phyloP scores from a whole-genome alignment of 1,140 invertebrate genomes.

The Aporrectodea caliginosa region DNA sequence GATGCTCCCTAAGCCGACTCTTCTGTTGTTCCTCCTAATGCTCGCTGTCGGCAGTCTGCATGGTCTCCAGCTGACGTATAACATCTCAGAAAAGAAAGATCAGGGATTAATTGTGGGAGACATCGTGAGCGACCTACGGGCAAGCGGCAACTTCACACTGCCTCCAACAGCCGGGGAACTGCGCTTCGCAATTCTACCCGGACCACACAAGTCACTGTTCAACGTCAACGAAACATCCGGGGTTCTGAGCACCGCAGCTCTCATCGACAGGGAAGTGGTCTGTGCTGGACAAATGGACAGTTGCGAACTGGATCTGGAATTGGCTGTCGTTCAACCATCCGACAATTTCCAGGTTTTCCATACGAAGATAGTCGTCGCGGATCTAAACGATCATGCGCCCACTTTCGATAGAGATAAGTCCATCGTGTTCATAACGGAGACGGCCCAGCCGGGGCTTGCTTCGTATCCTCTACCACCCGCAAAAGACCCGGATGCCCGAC shows the following conservation, averaged over 20 bases:
- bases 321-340: background rate
- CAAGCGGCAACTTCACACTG: background rate
- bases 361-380: background rate
- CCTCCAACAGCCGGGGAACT: background rate
- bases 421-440: background rate
- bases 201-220: background rate
- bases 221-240: background rate
- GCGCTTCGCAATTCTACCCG: background rate
- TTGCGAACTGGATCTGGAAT: background rate
- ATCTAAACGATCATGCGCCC: background rate
- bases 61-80: background rate
- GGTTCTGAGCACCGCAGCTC: background rate
- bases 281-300: background rate
- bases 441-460: background rate
- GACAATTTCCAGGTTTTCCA: background rate
- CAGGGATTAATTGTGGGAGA: background rate
- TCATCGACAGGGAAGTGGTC: background rate
- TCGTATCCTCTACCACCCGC: background rate
- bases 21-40: no score
- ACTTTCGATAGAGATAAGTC: background rate
- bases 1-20: no score
- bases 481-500: conserved; percentile 1
- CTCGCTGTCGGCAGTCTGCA: no score
- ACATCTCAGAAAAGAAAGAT: background rate
- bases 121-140: background rate